Conservation (phyloP, 2,797 vertebrate species). For the Nothura maculosa region DNA sequence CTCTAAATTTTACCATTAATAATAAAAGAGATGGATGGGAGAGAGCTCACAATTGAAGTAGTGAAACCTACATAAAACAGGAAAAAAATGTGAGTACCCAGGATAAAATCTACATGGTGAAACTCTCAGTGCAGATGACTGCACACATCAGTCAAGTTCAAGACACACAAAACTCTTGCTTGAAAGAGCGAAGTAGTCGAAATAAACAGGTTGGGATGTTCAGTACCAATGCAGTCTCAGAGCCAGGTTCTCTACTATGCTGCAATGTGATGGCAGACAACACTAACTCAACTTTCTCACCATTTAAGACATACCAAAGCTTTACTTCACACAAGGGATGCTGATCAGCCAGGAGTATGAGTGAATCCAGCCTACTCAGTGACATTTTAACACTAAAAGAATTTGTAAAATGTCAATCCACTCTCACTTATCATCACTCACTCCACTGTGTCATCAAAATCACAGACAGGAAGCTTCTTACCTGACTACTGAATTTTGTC, state of each 20-base stretch:
- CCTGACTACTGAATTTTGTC: slow-evolving; percentile 30
- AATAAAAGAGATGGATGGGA: accelerated
- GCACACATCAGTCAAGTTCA: background rate
- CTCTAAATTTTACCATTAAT: background rate
- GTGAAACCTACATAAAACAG: background rate
- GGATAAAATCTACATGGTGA: background rate
- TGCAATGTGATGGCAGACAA: background rate
- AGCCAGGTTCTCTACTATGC: background rate
- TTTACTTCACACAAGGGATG: background rate
- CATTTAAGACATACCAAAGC: background rate
- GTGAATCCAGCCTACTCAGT: background rate
- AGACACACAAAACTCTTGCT: background rate
- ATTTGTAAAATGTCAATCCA: background rate
- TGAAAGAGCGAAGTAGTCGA: background rate
- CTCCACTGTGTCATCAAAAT: background rate
- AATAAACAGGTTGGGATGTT: background rate
- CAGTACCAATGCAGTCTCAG: background rate
- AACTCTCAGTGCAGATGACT: background rate
- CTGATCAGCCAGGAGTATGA: background rate
- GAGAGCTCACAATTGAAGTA: background rate
- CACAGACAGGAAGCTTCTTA: background rate
- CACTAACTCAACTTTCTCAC: background rate
- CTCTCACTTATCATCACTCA: slow-evolving; percentile 35
- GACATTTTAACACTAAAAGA: slow-evolving; percentile 3
- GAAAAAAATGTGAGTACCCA: accelerated